These are phyloP conservation scores for Diorhabda carinulata DNA, from an alignment of 1,140 invertebrate genomes.

Conservation along the genomic window DNA sequence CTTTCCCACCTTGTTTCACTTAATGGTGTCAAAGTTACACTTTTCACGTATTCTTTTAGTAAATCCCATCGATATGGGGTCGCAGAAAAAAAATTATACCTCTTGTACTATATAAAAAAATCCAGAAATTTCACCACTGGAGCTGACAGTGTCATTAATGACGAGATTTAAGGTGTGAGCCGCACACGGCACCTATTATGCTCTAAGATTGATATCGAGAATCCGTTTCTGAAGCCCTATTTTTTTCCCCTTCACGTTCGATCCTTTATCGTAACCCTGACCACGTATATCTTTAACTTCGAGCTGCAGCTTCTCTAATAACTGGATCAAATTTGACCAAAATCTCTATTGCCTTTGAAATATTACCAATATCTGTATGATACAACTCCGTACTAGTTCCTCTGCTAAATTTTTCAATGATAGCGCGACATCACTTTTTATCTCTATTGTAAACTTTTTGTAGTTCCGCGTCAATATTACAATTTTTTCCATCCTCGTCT, in stretches of 20 bases:
- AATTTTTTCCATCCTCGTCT: not conserved
- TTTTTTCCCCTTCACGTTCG: not conserved
- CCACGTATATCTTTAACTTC: not conserved
- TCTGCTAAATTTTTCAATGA: not conserved
- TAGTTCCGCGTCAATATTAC: not conserved
- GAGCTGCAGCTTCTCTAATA: not conserved
- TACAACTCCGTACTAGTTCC: not conserved
- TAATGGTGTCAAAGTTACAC: not conserved
- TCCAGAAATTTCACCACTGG: not conserved
- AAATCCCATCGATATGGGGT: not conserved
- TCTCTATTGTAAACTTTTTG: not conserved
- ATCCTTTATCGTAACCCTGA: not conserved
- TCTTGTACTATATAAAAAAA: not conserved
- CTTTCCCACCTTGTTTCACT: not conserved
- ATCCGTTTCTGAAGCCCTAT: not conserved
- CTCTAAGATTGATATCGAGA: not conserved
- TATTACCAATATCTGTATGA: not conserved
- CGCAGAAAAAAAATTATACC: not conserved
- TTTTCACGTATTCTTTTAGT: not conserved
- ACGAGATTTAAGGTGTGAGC: not conserved
- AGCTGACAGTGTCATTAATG: not conserved
- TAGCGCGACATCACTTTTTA: not conserved
- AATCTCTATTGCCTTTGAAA: slow-evolving; percentile 24
- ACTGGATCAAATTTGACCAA: slow-evolving; percentile 17
- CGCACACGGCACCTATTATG: not conserved